Base-by-base conservation (phyloP, 37 sponge, comb jelly and placozoan species). In the Aphrocallistes beatrix region DNA sequence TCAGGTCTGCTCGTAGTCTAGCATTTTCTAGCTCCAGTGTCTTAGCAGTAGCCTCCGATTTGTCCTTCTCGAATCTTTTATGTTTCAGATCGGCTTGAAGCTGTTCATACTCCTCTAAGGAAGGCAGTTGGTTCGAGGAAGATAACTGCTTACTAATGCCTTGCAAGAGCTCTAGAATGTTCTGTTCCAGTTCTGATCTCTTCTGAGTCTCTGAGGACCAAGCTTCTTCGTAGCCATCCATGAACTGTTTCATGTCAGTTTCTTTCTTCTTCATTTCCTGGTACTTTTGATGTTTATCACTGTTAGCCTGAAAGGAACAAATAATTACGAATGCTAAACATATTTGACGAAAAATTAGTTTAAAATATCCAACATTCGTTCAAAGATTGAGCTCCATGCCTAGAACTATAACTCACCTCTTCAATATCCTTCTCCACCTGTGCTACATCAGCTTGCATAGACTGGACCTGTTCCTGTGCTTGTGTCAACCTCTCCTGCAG, bases 181-280 rank as follows among this genome's bases (percentile, higher is more conserved):
- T 87, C 36, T 87, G 83, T 82, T 87, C 87, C 50, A 82, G 81
- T 13, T 82, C 82, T 37, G 50, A 39, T 36, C 82, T 60, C 3
- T 38, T 38, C 38, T 87, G 85, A 32, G 37, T 50, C 51, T 88
- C 88, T n/a, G 39, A 47, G 1, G 85, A 37, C 75, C 47, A 38
- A 8, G 51, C 81, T 23, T 36, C 38, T 34, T 88, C 88, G 82
- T 39, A 81, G 30, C 84, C 84, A 32, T 38, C 51, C 51, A 88
- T 84, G 50, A 81, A 88, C 37, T 84, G 81, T 50, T 90, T 91
- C 36, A 94, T 92, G 51, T 60, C 86, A 16, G 86, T 84, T 39
- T 97, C 97, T 38, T 89, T 88, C 83, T 87, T 89, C 86, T 88
- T 91, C 81, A 97, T 86, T 50, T 97, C 94, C 38, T 88, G 87